phyloP scores from a whole-genome alignment of 2,888 invertebrate genomes.

The Trichopria drosophilae region DNA sequence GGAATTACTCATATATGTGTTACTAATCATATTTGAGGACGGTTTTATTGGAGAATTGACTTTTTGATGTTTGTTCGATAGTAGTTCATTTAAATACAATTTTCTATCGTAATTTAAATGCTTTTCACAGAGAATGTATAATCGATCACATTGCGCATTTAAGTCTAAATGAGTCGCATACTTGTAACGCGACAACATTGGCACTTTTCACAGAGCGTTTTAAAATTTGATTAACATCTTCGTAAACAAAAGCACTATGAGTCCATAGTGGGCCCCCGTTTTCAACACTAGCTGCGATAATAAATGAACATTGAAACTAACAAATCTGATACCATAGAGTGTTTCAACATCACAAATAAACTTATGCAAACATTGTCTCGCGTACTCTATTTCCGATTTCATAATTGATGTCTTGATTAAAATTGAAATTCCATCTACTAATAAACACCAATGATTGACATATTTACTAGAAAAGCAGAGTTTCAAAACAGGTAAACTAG shows the following conservation, averaged over 20 bases:
- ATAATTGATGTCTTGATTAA: too few species aligned
- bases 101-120: too few species aligned
- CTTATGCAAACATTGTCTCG: conserved; percentile 13
- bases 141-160: not conserved
- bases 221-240: conserved; percentile 24
- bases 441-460: conserved; percentile 17
- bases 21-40: too few species aligned
- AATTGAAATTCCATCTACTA: too few species aligned
- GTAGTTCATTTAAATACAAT: too few species aligned
- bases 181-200: conserved; percentile 24
- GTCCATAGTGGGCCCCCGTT: conserved; percentile 21
- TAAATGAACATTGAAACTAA: conserved; percentile 16
- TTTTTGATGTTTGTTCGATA: too few species aligned
- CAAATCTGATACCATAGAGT: conserved; percentile 19
- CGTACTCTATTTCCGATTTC: conserved; percentile 18
- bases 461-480: conserved; percentile 14
- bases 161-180: conserved; percentile 14
- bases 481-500: conserved; percentile 26
- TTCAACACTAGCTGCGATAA: conserved; percentile 13
- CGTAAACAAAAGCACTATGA: conserved; percentile 32
- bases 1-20: too few species aligned
- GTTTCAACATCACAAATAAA: conserved; percentile 18
- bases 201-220: conserved; percentile 23
- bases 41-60: too few species aligned
- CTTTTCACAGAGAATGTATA: too few species aligned